Evolutionary conservation across 2,888 invertebrate species (phyloP), one percentile per base, ranked within the genome.

Genomic region (Sylvicola cinctus): DNA sequence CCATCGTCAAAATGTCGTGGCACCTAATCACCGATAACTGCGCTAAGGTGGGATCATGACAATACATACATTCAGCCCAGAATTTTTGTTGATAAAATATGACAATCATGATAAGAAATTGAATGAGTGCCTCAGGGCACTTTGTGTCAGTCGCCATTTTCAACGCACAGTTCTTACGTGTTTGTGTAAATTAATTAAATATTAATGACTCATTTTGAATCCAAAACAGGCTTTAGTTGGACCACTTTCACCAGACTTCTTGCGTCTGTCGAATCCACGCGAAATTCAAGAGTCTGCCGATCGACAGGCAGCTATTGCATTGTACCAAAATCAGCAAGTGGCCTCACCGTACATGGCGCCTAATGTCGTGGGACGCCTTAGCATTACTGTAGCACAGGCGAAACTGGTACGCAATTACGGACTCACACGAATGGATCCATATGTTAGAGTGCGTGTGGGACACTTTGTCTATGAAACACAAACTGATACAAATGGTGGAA

Each of bases 391-490:
- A 40, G 78, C 73, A 16, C 87, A 88, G 68, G 91, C 90, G 3
- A 87, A 85, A 60, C 65, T 93, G 39, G 76, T 78, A 7, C 90
- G 91, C 61, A 93, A 93, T 56, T 93, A 93, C 66, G 91, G 91
- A 8, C 65, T 93, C 49, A 81, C 87, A 2, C 70, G 87, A 38
- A 95, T 93, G 93, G 93, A 95, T 59, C 93, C 93, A 0, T 96
- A 95, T 53, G 88, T 85, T 23, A 68, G 95, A 37, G 59, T 96
- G 36, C 70, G 91, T 42, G 76, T 95, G 16, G 96, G 93, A 0
- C 91, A 93, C 56, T 77, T 80, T 46, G 80, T 91, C 37, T 91
- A 90, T 58, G 95, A 96, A 62, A 95, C 93, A 0, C 88, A 85
- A 47, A 93, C 93, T 2, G 85, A 84, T 52, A 73, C 81, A 39